Evolutionary conservation across 2,797 vertebrate species (phyloP).

Genomic region (Sarcophilus harrisii): DNA sequence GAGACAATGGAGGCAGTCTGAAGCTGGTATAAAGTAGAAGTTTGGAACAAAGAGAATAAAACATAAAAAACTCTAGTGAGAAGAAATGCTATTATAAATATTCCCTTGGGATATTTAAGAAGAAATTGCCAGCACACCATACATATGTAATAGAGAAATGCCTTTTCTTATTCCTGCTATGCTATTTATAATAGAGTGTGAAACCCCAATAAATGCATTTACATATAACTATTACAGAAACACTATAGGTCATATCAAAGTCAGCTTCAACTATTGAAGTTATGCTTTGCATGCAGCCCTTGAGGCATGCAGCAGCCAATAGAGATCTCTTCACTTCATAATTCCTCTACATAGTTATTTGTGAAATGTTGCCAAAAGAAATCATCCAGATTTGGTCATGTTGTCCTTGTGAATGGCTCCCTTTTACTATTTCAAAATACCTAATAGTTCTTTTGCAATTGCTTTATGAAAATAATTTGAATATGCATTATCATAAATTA

Average conservation of each 20-base stretch:
- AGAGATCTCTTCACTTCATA: constrained; percentile 30
- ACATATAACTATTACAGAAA: constrained; percentile 22
- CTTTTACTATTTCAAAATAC: constrained; percentile 42
- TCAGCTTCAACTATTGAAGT: neutral
- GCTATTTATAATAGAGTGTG: neutral
- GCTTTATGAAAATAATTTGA: constrained; percentile 6
- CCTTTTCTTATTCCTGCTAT: neutral
- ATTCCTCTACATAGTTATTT: constrained; percentile 44
- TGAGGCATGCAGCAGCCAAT: constrained; percentile 27
- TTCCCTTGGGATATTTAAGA: constrained; percentile 14
- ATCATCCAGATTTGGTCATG: constrained; percentile 18
- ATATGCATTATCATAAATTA: neutral
- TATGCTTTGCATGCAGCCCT: constrained; percentile 17
- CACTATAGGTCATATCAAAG: constrained; percentile 46
- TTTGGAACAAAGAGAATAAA: neutral
- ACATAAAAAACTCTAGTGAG: neutral
- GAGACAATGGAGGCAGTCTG: neutral
- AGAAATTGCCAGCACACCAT: neutral
- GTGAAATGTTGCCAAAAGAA: constrained; percentile 35
- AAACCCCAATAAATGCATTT: constrained; percentile 32
- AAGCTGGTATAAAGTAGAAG: neutral
- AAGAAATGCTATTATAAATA: neutral
- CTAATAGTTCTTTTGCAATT: constrained; percentile 4
- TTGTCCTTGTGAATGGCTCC: constrained; percentile 41
- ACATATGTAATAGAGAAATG: constrained; percentile 34